Percentiles rank a stretch among this genome's conserved stretches.
Conservation (phyloP, 37 sponge, comb jelly and placozoan genomes). For the Spongilla lacustris region DNA sequence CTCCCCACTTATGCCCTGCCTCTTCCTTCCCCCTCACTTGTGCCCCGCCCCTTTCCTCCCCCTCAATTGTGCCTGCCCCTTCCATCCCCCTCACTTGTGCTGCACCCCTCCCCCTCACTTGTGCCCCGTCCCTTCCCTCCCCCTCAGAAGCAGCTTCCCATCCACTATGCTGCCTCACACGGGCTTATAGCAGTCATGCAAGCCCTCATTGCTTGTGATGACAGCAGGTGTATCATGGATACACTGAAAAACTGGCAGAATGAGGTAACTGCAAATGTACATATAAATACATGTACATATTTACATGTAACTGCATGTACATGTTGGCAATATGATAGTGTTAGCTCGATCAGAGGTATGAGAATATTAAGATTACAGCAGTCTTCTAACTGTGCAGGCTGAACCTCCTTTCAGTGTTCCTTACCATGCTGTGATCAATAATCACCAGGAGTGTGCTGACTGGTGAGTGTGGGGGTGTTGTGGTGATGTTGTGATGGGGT, state of each 20-base stretch:
- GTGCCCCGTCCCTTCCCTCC: neutral
- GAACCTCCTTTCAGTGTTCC: slow-evolving; percentile 6
- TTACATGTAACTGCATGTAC: no score
- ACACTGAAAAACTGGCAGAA: neutral
- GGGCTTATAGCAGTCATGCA: slow-evolving; percentile 35
- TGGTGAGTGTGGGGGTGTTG: slow-evolving; percentile 29
- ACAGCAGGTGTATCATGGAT: neutral
- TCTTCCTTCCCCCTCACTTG: neutral
- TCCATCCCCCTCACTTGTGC: slow-evolving; percentile 12
- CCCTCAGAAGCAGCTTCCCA: slow-evolving; percentile 37
- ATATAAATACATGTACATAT: neutral
- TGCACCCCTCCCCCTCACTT: no score
- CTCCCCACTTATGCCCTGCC: neutral
- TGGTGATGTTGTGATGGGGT: neutral
- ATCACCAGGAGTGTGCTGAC: slow-evolving; percentile 39
- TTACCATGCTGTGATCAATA: slow-evolving; percentile 22
- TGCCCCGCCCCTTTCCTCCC: neutral
- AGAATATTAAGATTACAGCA: neutral
- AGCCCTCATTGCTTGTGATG: slow-evolving; percentile 15
- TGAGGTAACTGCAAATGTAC: neutral
- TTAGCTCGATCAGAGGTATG: no score
- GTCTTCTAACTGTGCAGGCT: neutral
- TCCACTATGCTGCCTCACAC: slow-evolving; percentile 62
- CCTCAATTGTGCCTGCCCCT: neutral
- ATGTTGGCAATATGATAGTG: no score